Evolutionary conservation across 2,797 vertebrate species (phyloP).

Genomic region (Pseudomugil gertrudae): DNA sequence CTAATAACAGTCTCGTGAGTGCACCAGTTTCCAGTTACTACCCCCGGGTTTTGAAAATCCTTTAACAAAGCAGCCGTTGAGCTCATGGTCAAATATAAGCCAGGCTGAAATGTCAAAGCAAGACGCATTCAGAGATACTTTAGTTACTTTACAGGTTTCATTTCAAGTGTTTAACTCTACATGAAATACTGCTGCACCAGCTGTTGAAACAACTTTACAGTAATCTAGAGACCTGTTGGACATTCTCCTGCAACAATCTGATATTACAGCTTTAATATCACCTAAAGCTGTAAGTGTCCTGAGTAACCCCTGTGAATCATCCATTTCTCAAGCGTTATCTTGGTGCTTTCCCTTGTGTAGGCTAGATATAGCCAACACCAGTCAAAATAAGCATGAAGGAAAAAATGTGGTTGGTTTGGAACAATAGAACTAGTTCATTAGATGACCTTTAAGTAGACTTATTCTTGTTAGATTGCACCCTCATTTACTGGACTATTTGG

Average conservation of each 20-base stretch:
- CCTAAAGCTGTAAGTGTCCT: background rate
- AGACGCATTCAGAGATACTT: background rate
- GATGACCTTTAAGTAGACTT: background rate
- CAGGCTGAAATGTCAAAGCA: conserved; percentile 14
- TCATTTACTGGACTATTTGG: background rate
- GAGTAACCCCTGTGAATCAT: background rate
- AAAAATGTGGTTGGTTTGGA: background rate
- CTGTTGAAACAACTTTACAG: conserved; percentile 4
- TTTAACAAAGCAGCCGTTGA: conserved; percentile 46
- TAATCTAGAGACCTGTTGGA: background rate
- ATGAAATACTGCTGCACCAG: conserved; percentile 8
- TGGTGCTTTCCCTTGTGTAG: background rate
- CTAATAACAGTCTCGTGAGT: conserved; percentile 38
- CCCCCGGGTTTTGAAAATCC: conserved; percentile 13
- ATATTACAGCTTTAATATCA: background rate
- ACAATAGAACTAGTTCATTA: background rate
- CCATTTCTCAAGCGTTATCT: background rate
- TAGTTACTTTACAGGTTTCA: conserved; percentile 8
- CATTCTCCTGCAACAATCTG: background rate
- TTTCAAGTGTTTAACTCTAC: conserved; percentile 1
- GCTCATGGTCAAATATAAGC: conserved; percentile 15
- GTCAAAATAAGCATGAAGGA: background rate
- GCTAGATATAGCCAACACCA: background rate
- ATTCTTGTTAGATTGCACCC: background rate
- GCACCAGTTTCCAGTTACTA: conserved; percentile 37